Evolutionary conservation across 2,797 vertebrate species (phyloP), one percentile per base, ranked within the genome.

Genomic region (Nothura maculosa): DNA sequence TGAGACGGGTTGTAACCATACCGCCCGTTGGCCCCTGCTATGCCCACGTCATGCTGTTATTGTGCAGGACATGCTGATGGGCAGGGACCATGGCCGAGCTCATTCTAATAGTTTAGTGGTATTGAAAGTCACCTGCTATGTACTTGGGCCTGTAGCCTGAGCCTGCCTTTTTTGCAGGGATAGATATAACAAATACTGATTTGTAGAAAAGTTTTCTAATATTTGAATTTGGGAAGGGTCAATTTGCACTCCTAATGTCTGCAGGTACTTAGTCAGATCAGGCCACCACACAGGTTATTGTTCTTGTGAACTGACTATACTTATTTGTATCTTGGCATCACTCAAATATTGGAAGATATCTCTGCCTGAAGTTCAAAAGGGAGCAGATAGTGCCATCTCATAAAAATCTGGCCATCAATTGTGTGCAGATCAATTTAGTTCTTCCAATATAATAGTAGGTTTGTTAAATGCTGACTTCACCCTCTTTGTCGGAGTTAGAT

Each of bases 381-480:
- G 32, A 68, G 78, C 85, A 61, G 18, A 68, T 21, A 61, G 17
- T 72, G 69, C 62, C 82, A 3, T 48, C 30, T 66, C 34, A 79
- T 91, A 70, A 58, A 75, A 89, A 76, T 73, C 55, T 78, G 36
- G 2, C 52, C 19, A 36, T 78, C 48, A 36, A 4, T 40, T 69
- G 8, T 62, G 18, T 38, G 42, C 38, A 86, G 81, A 43, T 90
- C 67, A 73, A 7, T 60, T 73, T 34, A 81, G 34, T 76, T 47
- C 32, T 81, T 86, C 47, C 34, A 81, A 50, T 72, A 78, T 27
- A 78, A 36, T 16, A 86, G 22, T 22, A 76, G 68, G 42, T 54
- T 78, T 81, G 32, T 86, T 69, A 84, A 85, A 62, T 79, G 83
- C 63, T 84, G 83, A 88, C 62, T 88, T 78, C 27, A 88, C 5